Evolutionary conservation across 2,113 vertebrate genomes (phyloP).

Genomic region (Eptesicus fuscus): DNA sequence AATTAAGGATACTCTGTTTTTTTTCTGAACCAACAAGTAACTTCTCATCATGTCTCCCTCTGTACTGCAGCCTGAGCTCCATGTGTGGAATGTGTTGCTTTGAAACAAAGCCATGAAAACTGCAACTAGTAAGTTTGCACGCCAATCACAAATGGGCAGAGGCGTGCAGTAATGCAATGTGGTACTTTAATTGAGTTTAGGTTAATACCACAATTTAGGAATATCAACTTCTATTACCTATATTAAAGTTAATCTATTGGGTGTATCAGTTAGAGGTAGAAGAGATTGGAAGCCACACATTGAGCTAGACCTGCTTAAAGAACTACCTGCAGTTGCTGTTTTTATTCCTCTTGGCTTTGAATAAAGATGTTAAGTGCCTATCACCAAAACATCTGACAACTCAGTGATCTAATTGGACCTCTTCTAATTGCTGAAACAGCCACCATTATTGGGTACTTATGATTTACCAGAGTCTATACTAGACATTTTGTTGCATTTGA

Average conservation of each 20-base stretch:
- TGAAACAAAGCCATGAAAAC: neutral
- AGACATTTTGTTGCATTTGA: constrained; percentile 37
- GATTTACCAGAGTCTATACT: neutral
- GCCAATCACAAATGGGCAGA: neutral
- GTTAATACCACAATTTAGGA: constrained; percentile 43
- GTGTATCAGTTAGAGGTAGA: neutral
- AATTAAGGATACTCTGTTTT: constrained; percentile 40
- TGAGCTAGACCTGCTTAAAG: constrained; percentile 7
- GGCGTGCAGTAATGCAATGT: neutral
- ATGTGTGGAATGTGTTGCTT: neutral
- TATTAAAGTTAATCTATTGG: constrained; percentile 39
- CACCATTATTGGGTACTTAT: neutral
- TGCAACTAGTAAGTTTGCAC: neutral
- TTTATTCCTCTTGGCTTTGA: neutral
- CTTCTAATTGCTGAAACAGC: constrained; percentile 35
- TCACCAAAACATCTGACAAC: constrained; percentile 13
- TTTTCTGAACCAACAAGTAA: neutral
- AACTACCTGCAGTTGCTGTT: neutral
- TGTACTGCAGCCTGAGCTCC: neutral
- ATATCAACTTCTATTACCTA: constrained; percentile 56
- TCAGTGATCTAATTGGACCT: constrained; percentile 23
- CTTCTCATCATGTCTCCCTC: neutral
- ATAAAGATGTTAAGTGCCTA: neutral
- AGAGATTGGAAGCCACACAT: constrained; percentile 35
- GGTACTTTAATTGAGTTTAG: constrained; percentile 39